Percentiles rank a stretch among this genome's conserved stretches.
Conservation (phyloP, 2,113 vertebrate genomes). For the Cricetomys ansorgei region DNA sequence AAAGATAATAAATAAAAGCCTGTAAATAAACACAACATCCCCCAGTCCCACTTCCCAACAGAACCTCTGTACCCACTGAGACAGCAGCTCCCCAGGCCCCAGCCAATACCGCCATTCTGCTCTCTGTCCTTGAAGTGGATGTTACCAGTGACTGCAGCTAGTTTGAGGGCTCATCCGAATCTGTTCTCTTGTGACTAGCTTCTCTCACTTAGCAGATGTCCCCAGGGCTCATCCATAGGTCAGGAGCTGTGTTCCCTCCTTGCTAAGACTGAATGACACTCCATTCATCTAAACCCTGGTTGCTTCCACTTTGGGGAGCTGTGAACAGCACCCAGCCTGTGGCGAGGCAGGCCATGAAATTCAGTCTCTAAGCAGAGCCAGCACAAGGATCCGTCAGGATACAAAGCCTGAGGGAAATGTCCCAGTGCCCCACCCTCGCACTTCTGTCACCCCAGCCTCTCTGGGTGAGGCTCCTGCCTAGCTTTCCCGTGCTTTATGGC, state of each 20-base stretch:
- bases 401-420: background rate
- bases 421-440: too few species aligned
- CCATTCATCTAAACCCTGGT: background rate
- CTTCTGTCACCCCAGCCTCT: background rate
- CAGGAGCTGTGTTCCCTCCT: background rate
- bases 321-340: background rate
- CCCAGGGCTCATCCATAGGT: rapidly evolving
- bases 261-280: background rate
- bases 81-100: rapidly evolving
- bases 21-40: too few species aligned
- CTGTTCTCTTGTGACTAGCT: background rate
- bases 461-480: background rate
- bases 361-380: background rate
- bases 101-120: rapidly evolving
- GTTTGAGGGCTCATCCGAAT: rapidly evolving
- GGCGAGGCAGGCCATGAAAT: background rate
- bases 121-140: background rate
- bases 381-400: background rate
- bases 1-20: too few species aligned
- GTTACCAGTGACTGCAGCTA: rapidly evolving
- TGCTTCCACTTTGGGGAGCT: background rate
- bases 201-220: background rate
- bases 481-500: background rate
- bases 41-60: too few species aligned
- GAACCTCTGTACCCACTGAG: background rate